phyloP scores from a whole-genome alignment of 92 coral and sea anemone genomes.

The Parazoanthus darwini region DNA sequence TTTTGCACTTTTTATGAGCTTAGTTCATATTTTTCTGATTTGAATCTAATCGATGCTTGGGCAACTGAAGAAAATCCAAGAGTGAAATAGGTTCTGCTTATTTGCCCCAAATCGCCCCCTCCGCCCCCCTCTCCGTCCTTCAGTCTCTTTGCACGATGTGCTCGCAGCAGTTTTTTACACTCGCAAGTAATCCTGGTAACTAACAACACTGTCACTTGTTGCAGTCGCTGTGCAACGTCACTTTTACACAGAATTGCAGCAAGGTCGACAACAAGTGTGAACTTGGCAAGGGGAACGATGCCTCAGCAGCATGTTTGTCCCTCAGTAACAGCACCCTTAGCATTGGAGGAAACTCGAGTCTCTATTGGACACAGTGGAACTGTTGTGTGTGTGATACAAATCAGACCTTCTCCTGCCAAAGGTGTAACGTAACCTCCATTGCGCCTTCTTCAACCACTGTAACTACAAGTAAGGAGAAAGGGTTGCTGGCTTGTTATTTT shows the following conservation, averaged over 20 bases:
- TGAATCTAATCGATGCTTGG: no score
- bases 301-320: not conserved
- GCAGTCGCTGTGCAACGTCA: constrained; percentile 11
- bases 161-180: no score
- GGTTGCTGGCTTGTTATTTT: no score
- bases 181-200: not conserved
- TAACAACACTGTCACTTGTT: not conserved
- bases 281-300: not conserved
- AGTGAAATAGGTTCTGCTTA: no score
- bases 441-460: constrained; percentile 8
- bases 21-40: no score
- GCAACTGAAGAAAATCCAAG: no score
- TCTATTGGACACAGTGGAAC: constrained; percentile 31
- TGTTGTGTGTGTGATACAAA: constrained; percentile 64
- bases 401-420: constrained; percentile 58
- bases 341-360: not conserved
- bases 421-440: constrained; percentile 40
- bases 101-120: no score
- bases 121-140: no score
- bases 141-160: no score
- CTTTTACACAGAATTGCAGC: not conserved
- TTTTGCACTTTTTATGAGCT: no score
- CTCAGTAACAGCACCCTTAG: constrained; percentile 1
- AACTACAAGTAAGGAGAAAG: constrained; percentile 18
- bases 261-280: not conserved